Percentiles rank a stretch among this genome's conserved stretches.
Conservation (phyloP, 2,113 vertebrate species). For the Cyphomyrus plagiostoma region DNA sequence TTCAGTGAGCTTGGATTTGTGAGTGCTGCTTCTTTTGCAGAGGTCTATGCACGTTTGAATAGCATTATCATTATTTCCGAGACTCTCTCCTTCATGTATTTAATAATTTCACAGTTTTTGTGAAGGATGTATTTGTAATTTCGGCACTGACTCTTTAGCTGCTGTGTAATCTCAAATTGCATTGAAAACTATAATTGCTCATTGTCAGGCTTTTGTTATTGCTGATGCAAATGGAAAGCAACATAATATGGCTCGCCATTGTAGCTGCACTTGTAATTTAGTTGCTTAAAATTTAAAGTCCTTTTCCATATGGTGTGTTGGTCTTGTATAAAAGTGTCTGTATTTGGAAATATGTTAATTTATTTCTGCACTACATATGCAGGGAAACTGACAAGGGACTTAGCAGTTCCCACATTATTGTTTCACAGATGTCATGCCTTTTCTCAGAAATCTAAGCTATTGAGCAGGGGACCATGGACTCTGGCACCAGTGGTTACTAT, state of each 20-base stretch:
- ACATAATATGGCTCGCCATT: not conserved
- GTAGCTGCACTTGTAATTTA: not conserved
- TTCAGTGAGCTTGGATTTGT: not conserved
- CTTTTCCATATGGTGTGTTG: not conserved
- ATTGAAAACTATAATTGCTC: not conserved
- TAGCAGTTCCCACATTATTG: not conserved
- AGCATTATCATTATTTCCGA: not conserved
- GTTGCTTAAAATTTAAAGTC: not conserved
- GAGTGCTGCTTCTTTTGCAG: not conserved
- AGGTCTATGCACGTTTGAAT: not conserved
- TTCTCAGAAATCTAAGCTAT: slow-evolving; percentile 16
- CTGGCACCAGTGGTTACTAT: slow-evolving; percentile 32
- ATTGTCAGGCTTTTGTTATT: not conserved
- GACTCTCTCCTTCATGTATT: not conserved
- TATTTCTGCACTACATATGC: not conserved
- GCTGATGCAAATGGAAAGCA: not conserved
- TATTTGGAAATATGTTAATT: not conserved
- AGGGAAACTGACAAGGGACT: not conserved
- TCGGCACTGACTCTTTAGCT: not conserved
- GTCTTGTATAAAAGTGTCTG: not conserved
- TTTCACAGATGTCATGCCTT: slow-evolving; percentile 37
- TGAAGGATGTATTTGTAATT: not conserved
- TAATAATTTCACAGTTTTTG: not conserved
- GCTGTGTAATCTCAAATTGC: not conserved
- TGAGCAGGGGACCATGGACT: not conserved